These are phyloP conservation scores for Apodemia zela DNA, from an alignment of 2,888 invertebrate genomes.

Conservation along the genomic window DNA sequence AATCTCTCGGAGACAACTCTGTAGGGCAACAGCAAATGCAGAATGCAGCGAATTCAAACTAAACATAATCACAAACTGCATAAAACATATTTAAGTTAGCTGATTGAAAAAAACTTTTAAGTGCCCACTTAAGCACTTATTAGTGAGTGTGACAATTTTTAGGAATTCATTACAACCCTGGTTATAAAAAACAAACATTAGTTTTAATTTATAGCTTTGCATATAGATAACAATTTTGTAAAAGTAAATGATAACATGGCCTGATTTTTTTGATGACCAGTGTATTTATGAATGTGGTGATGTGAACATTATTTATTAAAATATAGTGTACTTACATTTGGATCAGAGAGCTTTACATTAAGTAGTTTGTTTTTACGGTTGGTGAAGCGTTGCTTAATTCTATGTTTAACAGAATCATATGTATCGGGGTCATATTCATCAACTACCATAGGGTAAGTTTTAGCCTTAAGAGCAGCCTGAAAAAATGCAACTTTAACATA, in stretches of 20 bases:
- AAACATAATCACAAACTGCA: no score
- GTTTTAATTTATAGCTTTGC: background rate
- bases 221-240: background rate
- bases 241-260: background rate
- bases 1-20: no score
- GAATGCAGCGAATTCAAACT: no score
- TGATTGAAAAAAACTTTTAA: background rate
- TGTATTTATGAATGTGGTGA: background rate
- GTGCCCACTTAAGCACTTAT: background rate
- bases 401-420: conserved; percentile 77
- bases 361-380: conserved; percentile 81
- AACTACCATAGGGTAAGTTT: conserved; percentile 78
- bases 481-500: conserved; percentile 26
- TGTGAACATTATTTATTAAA: background rate
- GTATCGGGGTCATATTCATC: conserved; percentile 83
- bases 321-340: conserved; percentile 71
- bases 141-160: background rate
- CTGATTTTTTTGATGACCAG: background rate
- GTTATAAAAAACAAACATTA: background rate
- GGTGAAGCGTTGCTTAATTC: conserved; percentile 81
- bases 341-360: conserved; percentile 82
- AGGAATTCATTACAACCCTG: background rate
- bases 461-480: conserved; percentile 65
- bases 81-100: no score
- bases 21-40: no score